A percentile compares a stretch with the other conserved stretches of the same genome.
phyloP scores from a whole-genome alignment of 2,113 vertebrate genomes.

The Aleadryas rufinucha region DNA sequence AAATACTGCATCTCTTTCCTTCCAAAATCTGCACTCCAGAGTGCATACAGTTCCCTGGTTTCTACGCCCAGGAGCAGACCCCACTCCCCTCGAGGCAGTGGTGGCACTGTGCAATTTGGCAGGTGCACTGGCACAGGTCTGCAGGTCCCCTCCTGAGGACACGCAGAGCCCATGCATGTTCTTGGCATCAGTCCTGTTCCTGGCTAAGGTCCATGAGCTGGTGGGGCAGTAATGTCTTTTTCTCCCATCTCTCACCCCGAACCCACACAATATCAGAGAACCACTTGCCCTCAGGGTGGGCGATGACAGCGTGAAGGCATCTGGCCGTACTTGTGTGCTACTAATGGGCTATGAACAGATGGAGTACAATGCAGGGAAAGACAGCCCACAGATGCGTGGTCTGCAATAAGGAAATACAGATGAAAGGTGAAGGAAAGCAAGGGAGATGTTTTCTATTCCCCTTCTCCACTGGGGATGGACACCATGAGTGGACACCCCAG shows the following conservation, averaged over 20 bases:
- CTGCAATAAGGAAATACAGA: neutral
- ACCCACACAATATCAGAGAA: neutral
- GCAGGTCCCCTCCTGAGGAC: neutral
- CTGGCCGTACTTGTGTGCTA: neutral
- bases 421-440: neutral
- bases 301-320: neutral
- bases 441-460: neutral
- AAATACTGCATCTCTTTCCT: neutral
- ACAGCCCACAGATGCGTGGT: neutral
- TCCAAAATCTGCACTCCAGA: neutral
- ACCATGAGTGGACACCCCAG: accelerated
- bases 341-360: neutral
- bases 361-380: neutral
- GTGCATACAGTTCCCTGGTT: neutral
- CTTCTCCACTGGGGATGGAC: neutral
- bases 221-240: neutral
- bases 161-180: accelerated
- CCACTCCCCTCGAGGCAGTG: neutral
- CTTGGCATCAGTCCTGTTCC: neutral
- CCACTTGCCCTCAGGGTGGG: neutral
- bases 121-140: neutral
- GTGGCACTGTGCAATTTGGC: neutral
- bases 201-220: neutral
- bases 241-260: neutral
- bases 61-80: neutral